Evolutionary conservation across 2,888 invertebrate species (phyloP).

Genomic region (Pegoplata infirma): DNA sequence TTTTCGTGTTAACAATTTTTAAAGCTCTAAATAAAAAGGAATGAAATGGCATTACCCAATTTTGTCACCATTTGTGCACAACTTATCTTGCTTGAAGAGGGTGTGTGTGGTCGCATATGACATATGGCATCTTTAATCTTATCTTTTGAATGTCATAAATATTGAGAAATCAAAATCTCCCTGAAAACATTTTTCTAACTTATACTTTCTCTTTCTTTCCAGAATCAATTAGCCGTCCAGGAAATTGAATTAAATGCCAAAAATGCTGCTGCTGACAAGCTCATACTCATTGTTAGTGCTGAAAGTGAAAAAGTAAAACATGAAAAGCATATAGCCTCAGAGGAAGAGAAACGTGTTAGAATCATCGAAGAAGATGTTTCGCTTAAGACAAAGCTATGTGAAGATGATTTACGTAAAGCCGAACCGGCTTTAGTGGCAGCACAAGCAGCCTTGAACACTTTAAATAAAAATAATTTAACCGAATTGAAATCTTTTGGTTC

Average conservation of each 20-base stretch:
- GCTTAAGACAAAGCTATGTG: constrained; percentile 91
- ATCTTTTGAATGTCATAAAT: too few relatives aligned
- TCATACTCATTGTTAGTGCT: constrained; percentile 91
- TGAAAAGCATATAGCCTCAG: constrained; percentile 89
- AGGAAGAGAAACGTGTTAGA: constrained; percentile 94
- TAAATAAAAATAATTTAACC: constrained; percentile 97
- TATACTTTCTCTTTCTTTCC: not conserved
- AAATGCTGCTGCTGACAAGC: constrained; percentile 93
- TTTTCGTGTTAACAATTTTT: too few relatives aligned
- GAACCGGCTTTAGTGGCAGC: constrained; percentile 95
- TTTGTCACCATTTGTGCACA: too few relatives aligned
- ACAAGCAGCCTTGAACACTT: constrained; percentile 86
- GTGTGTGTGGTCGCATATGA: too few relatives aligned
- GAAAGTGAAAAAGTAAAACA: constrained; percentile 95
- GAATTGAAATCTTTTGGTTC: constrained; percentile 96
- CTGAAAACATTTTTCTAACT: too few relatives aligned
- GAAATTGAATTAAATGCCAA: constrained; percentile 92
- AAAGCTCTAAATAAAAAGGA: too few relatives aligned
- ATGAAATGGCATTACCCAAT: too few relatives aligned
- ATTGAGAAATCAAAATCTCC: too few relatives aligned
- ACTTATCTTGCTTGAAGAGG: too few relatives aligned
- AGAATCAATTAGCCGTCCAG: constrained; percentile 82
- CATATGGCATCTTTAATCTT: too few relatives aligned
- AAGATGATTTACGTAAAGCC: constrained; percentile 93
- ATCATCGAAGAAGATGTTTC: constrained; percentile 93